These are phyloP conservation scores for Hemibagrus wyckioides DNA, from an alignment of 2,113 vertebrate genomes.

Conservation along the genomic window DNA sequence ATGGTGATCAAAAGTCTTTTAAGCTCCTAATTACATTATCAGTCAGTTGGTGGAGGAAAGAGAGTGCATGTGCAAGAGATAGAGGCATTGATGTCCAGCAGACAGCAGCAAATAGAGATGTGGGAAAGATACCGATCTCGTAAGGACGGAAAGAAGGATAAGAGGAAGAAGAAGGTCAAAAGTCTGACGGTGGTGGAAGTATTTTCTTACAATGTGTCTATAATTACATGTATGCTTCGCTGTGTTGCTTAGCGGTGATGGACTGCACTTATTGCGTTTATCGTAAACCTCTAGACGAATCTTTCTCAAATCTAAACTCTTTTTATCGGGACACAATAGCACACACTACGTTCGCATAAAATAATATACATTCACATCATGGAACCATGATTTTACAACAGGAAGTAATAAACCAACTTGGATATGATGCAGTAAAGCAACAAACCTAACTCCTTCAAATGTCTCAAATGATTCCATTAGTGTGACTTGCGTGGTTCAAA, in stretches of 20 bases:
- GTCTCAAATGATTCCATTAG: neutral
- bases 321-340: neutral
- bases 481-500: neutral
- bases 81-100: neutral
- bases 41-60: slow-evolving; percentile 12
- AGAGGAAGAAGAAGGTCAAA: neutral
- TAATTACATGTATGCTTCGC: neutral
- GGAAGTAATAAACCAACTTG: neutral
- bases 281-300: neutral
- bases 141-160: neutral
- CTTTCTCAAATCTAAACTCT: neutral
- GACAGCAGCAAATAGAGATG: neutral
- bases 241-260: neutral
- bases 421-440: neutral
- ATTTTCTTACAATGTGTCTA: neutral
- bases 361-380: neutral
- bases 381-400: neutral
- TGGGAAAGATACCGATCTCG: neutral
- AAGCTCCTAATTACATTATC: slow-evolving; percentile 44
- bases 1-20: slow-evolving; percentile 21
- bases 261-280: neutral
- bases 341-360: neutral
- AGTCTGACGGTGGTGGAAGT: neutral
- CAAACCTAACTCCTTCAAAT: neutral
- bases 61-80: neutral